phyloP scores from a whole-genome alignment of 2,888 invertebrate genomes.

The Rhaphigaster nebulosa region DNA sequence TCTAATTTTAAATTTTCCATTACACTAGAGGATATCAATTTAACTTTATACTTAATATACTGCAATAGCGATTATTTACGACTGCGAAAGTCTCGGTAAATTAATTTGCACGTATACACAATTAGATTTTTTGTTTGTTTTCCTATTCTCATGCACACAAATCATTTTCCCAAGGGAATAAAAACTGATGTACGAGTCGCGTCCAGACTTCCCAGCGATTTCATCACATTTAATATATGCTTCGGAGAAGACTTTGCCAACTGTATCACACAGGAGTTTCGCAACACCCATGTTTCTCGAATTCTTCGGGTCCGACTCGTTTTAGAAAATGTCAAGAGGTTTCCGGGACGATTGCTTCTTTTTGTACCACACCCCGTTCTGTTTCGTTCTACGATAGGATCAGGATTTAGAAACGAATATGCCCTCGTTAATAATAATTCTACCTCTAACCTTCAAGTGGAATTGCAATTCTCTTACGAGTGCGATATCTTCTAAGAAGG shows the following conservation, averaged over 20 bases:
- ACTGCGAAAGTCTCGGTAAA: not conserved
- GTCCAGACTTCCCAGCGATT: not conserved
- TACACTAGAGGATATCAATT: no score
- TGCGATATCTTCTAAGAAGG: not conserved
- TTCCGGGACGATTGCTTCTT: not conserved
- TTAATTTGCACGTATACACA: not conserved
- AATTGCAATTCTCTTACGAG: not conserved
- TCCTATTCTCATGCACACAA: not conserved
- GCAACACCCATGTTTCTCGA: not conserved
- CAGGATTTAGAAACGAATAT: not conserved
- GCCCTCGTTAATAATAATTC: not conserved
- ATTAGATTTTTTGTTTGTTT: not conserved
- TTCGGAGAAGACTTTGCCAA: not conserved
- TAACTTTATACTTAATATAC: not conserved
- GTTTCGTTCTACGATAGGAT: not conserved
- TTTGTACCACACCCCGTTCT: not conserved
- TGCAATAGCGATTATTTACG: not conserved
- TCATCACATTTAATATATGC: conserved; percentile 7
- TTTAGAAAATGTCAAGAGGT: conserved; percentile 17
- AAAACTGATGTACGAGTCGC: not conserved
- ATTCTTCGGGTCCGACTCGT: not conserved
- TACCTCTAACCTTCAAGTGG: not conserved
- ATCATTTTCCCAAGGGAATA: not conserved
- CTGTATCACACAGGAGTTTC: not conserved
- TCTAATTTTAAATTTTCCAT: no score